These are phyloP conservation scores for Saccopteryx bilineata DNA, from an alignment of 2,113 vertebrate genomes.

Conservation along the genomic window DNA sequence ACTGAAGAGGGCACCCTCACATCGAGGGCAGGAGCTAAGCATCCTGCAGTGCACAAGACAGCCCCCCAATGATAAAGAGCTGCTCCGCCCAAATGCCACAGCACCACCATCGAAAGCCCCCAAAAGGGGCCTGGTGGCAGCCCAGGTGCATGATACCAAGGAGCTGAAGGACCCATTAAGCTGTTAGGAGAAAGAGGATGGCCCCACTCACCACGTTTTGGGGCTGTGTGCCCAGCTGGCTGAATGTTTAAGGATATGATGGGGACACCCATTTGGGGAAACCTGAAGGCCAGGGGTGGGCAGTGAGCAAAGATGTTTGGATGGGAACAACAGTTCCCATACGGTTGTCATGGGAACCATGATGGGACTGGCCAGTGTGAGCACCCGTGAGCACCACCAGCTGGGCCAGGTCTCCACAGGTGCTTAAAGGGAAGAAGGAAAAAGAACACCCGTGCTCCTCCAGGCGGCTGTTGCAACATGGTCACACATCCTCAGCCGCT, in stretches of 20 bases:
- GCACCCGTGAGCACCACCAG: fast-evolving
- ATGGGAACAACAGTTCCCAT: not conserved
- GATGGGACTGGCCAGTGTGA: fast-evolving
- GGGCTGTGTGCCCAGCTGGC: not conserved
- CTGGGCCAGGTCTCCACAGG: not conserved
- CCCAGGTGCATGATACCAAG: fast-evolving
- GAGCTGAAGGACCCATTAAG: fast-evolving
- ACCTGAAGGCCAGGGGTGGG: fast-evolving
- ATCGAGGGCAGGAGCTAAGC: not conserved
- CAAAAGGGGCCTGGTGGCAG: not conserved
- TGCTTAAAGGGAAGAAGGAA: not conserved
- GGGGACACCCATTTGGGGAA: not conserved
- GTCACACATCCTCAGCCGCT: not conserved
- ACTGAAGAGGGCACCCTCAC: too few relatives aligned
- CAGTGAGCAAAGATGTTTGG: not conserved
- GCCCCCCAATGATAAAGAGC: not conserved
- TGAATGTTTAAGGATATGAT: not conserved
- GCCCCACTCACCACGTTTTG: fast-evolving
- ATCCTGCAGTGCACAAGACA: too few relatives aligned
- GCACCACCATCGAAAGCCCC: fast-evolving
- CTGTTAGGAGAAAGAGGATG: not conserved
- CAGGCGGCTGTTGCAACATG: not conserved
- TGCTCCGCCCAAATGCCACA: not conserved
- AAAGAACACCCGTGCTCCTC: not conserved
- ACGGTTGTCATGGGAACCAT: not conserved